These are phyloP conservation scores for Phoxinus dragarum DNA, from an alignment of 2,797 vertebrate genomes.

Conservation along the genomic window DNA sequence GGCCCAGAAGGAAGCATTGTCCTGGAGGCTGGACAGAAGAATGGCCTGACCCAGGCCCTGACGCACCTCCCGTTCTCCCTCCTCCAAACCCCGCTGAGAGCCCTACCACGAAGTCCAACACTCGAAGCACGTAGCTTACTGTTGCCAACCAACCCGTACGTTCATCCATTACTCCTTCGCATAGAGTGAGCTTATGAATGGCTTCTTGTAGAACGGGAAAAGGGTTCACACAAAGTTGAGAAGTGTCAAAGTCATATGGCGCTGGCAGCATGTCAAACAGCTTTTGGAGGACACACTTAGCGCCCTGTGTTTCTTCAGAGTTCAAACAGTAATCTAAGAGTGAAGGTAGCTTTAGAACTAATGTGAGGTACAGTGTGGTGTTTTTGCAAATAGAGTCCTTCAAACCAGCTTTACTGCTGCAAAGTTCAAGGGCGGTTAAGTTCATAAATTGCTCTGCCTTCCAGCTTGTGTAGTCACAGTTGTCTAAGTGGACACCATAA, in stretches of 20 bases:
- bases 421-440: constrained; percentile 74
- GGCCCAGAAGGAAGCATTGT: constrained; percentile 87
- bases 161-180: constrained; percentile 79
- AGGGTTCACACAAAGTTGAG: constrained; percentile 83
- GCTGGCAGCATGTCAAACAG: constrained; percentile 85
- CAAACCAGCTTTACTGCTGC: constrained; percentile 72
- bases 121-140: constrained; percentile 83
- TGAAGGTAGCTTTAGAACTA: constrained; percentile 72
- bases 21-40: constrained; percentile 89
- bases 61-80: constrained; percentile 81
- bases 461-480: constrained; percentile 80
- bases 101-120: constrained; percentile 85
- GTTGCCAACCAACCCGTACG: constrained; percentile 77
- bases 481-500: constrained; percentile 53
- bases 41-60: constrained; percentile 86
- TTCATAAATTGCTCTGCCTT: constrained; percentile 72
- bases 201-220: constrained; percentile 80
- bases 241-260: constrained; percentile 78
- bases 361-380: constrained; percentile 73
- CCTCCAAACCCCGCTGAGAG: constrained; percentile 79
- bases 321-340: constrained; percentile 75
- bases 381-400: constrained; percentile 84
- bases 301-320: constrained; percentile 67
- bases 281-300: constrained; percentile 84
- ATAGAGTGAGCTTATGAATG: constrained; percentile 81